Conservation (phyloP, 2,113 vertebrate genomes). For the Eulemur macaco region DNA sequence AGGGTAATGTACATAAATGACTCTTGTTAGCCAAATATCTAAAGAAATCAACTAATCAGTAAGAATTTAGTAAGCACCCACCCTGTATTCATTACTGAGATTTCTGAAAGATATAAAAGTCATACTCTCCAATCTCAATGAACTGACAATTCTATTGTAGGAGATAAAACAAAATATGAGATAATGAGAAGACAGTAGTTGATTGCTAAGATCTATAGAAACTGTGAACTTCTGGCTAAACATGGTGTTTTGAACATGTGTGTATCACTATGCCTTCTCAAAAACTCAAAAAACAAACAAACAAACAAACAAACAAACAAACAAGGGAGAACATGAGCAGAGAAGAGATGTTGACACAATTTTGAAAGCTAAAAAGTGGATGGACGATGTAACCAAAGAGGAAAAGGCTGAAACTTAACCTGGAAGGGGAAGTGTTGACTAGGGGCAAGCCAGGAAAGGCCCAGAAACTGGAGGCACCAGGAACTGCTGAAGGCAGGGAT, state of each 20-base stretch:
- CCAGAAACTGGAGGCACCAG: no score
- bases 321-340: not conserved
- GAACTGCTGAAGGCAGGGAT: fast-evolving
- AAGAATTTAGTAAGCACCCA: not conserved
- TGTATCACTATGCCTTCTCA: not conserved
- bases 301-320: not conserved
- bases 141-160: not conserved
- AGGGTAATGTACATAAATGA: not conserved
- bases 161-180: not conserved
- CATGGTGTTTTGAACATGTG: not conserved
- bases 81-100: not conserved
- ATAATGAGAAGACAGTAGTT: not conserved
- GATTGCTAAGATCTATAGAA: not conserved
- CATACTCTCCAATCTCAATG: not conserved
- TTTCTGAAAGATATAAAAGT: constrained; percentile 10
- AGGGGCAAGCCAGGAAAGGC: not conserved
- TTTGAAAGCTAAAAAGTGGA: not conserved
- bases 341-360: not conserved
- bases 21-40: not conserved
- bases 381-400: not conserved
- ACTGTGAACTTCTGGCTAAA: not conserved
- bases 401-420: not conserved
- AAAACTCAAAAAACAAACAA: not conserved
- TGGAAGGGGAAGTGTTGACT: not conserved
- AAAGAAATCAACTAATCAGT: not conserved